Evolutionary conservation across 2,888 invertebrate species (phyloP).

Genomic region (Agriopis aurantiaria): DNA sequence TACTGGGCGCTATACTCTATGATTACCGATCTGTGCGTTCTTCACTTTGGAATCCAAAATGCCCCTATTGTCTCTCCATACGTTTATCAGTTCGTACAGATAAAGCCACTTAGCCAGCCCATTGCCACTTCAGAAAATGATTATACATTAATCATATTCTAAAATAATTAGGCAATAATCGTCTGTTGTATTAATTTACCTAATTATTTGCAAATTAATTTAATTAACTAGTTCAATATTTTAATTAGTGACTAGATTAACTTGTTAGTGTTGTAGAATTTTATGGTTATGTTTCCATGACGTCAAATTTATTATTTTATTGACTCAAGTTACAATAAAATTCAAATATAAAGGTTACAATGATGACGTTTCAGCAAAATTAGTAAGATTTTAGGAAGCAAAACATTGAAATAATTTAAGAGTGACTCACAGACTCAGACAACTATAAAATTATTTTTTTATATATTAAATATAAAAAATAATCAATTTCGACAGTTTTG

Average conservation of each 20-base stretch:
- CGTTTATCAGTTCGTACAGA: no score
- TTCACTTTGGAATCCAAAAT: no score
- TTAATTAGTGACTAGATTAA: background rate
- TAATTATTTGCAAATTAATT: constrained; percentile 10
- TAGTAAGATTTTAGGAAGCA: background rate
- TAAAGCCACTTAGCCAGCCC: no score
- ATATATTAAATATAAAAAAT: no score
- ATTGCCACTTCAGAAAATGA: background rate
- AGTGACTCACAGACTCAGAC: background rate
- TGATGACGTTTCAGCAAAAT: background rate
- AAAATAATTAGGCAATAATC: background rate
- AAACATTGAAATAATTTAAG: background rate
- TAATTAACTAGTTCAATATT: constrained; percentile 21
- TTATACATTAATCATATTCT: background rate
- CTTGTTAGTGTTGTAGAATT: background rate
- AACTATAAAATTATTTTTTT: no score
- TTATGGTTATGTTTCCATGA: constrained; percentile 3
- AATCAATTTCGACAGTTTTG: no score
- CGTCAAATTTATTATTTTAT: constrained; percentile 13
- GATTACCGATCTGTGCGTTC: no score
- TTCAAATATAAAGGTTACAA: background rate
- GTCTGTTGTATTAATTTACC: background rate
- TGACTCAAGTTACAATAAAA: constrained; percentile 11
- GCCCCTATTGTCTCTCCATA: no score
- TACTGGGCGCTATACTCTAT: no score